Evolutionary conservation across 2,113 vertebrate genomes (phyloP).

Genomic region (Ictalurus punctatus): DNA sequence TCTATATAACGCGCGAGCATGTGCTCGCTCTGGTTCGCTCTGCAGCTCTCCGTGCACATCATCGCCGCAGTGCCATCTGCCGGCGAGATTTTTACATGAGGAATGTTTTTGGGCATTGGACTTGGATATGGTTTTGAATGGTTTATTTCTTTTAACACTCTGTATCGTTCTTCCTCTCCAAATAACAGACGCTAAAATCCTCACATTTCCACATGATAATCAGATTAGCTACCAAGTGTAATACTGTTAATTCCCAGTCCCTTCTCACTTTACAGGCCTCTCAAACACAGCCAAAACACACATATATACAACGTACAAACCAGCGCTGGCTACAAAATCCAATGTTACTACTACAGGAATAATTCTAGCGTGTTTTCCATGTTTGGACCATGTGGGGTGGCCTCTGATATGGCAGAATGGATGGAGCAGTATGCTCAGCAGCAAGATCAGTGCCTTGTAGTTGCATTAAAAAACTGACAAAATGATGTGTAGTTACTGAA

Average conservation of each 20-base stretch:
- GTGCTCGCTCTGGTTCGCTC: too few relatives aligned
- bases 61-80: too few relatives aligned
- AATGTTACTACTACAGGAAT: neutral
- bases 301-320: neutral
- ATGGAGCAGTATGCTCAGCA: too few relatives aligned
- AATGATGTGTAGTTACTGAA: too few relatives aligned
- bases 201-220: conserved; percentile 65
- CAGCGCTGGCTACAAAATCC: neutral
- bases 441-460: too few relatives aligned
- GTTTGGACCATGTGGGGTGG: neutral
- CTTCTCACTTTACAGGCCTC: neutral
- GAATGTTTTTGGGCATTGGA: neutral
- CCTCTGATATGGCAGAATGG: too few relatives aligned
- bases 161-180: conserved; percentile 23
- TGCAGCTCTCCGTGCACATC: too few relatives aligned
- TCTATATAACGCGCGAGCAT: too few relatives aligned
- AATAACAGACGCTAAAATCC: conserved; percentile 21
- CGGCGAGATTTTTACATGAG: too few relatives aligned
- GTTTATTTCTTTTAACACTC: neutral
- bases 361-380: neutral
- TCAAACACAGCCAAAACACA: neutral
- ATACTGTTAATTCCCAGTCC: conserved; percentile 61
- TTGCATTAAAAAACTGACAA: too few relatives aligned
- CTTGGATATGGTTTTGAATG: neutral
- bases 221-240: conserved; percentile 64